Evolutionary conservation across 30 jellyfish, hydroid and myxozoan species (phyloP).

Genomic region (Aurelia coerulea): DNA sequence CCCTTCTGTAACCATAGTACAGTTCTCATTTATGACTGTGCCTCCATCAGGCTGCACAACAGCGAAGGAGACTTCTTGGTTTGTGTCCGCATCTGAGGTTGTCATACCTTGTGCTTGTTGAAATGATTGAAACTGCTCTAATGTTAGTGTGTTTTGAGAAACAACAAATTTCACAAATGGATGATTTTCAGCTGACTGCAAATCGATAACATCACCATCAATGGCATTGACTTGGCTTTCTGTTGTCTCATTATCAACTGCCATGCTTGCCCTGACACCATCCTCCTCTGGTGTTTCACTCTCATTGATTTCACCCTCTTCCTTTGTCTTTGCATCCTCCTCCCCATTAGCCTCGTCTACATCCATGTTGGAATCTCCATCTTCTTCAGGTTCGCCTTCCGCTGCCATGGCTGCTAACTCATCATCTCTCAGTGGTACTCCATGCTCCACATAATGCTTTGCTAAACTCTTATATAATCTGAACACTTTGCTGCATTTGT

Average conservation of each 20-base stretch:
- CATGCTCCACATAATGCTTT: slow-evolving; percentile 72
- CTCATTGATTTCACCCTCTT: background rate
- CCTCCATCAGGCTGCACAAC: slow-evolving; percentile 61
- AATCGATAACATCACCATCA: slow-evolving; percentile 51
- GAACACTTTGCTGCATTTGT: slow-evolving; percentile 57
- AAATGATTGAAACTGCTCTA: slow-evolving; percentile 54
- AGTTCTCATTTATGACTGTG: slow-evolving; percentile 28
- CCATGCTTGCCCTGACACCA: slow-evolving; percentile 47
- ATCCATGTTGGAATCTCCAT: slow-evolving; percentile 6
- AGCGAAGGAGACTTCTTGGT: slow-evolving; percentile 44
- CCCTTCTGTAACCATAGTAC: slow-evolving; percentile 41
- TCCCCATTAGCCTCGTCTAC: slow-evolving; percentile 29
- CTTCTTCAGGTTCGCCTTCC: slow-evolving; percentile 32
- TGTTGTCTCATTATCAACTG: slow-evolving; percentile 13
- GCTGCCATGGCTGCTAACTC: slow-evolving; percentile 46
- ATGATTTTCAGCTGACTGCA: slow-evolving; percentile 68
- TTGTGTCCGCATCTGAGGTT: background rate
- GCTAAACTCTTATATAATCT: slow-evolving; percentile 58
- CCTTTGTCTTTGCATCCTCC: background rate
- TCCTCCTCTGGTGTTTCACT: slow-evolving; percentile 1
- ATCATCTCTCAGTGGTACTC: slow-evolving; percentile 29
- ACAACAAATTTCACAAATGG: slow-evolving; percentile 73
- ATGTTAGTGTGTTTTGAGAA: slow-evolving; percentile 49
- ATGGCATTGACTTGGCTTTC: slow-evolving; percentile 25
- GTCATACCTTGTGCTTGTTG: slow-evolving; percentile 39